These are phyloP conservation scores for Platycheirus rosarum DNA, from an alignment of 2,888 invertebrate genomes.

Conservation along the genomic window DNA sequence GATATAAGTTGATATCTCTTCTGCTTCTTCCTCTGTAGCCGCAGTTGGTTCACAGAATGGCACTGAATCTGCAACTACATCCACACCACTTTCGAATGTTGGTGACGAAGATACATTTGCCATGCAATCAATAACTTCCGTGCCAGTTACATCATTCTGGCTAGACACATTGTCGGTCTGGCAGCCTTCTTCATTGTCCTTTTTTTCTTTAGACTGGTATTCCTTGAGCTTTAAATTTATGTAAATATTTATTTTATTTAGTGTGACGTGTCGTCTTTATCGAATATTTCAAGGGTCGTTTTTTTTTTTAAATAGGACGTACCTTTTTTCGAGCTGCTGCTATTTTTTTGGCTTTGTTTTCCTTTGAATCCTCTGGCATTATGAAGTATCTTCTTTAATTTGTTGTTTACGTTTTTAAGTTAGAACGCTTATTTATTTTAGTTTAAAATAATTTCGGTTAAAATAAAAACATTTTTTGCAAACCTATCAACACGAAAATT, in stretches of 20 bases:
- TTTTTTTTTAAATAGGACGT: conserved; percentile 59
- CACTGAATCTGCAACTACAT: neutral
- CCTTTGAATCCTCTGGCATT: conserved; percentile 80
- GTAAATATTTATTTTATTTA: conserved; percentile 21
- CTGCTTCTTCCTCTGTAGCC: neutral
- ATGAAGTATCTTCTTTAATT: conserved; percentile 4
- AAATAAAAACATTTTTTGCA: conserved; percentile 47
- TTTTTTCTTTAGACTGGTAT: conserved; percentile 69
- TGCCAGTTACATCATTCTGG: conserved; percentile 31
- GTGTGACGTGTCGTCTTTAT: conserved; percentile 66
- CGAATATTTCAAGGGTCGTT: conserved; percentile 8
- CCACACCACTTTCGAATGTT: conserved; percentile 32
- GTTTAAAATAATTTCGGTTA: neutral
- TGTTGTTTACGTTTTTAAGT: conserved; percentile 4
- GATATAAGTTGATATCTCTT: neutral
- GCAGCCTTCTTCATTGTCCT: conserved; percentile 16
- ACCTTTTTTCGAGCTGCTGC: conserved; percentile 82
- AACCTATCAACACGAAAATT: conserved; percentile 17
- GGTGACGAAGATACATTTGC: conserved; percentile 11
- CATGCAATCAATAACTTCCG: conserved; percentile 14
- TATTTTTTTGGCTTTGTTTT: conserved; percentile 80
- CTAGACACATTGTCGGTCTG: conserved; percentile 60
- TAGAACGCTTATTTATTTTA: conserved; percentile 15
- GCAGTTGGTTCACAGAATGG: neutral
- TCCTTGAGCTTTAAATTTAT: conserved; percentile 67